phyloP scores from a whole-genome alignment of 2,888 invertebrate species.

The Cantharis flavilabris region DNA sequence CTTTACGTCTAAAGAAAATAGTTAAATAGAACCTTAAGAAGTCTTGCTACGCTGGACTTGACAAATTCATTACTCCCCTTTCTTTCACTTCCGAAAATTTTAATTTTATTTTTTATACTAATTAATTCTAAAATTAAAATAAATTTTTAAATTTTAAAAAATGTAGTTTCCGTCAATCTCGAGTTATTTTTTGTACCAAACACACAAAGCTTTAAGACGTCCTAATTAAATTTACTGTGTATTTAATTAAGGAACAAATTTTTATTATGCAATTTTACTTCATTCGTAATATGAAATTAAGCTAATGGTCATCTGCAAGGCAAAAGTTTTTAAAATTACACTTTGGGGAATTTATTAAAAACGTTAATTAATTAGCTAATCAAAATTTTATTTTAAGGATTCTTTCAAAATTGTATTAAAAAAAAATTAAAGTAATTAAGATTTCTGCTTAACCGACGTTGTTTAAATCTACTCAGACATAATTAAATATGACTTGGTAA shows the following conservation, averaged over 20 bases:
- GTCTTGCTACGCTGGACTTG: no score
- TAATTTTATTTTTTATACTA: no score
- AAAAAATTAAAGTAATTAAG: background rate
- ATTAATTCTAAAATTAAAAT: no score
- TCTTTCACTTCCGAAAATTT: no score
- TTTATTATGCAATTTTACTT: background rate
- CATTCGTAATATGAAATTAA: background rate
- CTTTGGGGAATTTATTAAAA: background rate
- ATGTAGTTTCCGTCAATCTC: no score
- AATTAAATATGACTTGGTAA: background rate
- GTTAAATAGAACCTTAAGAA: no score
- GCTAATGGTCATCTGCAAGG: background rate
- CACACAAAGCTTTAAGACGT: background rate
- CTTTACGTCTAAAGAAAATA: no score
- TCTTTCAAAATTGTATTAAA: background rate
- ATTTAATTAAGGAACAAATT: background rate
- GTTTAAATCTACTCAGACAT: background rate
- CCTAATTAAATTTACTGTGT: background rate
- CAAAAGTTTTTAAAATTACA: background rate
- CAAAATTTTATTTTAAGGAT: background rate
- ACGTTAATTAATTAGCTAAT: background rate
- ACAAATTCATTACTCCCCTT: no score
- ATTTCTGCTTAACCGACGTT: background rate
- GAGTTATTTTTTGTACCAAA: no score
- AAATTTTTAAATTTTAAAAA: no score